Percentiles rank a stretch among this genome's conserved stretches.
phyloP scores from a whole-genome alignment of 2,797 vertebrate genomes.

The Diplodus puntazzo region DNA sequence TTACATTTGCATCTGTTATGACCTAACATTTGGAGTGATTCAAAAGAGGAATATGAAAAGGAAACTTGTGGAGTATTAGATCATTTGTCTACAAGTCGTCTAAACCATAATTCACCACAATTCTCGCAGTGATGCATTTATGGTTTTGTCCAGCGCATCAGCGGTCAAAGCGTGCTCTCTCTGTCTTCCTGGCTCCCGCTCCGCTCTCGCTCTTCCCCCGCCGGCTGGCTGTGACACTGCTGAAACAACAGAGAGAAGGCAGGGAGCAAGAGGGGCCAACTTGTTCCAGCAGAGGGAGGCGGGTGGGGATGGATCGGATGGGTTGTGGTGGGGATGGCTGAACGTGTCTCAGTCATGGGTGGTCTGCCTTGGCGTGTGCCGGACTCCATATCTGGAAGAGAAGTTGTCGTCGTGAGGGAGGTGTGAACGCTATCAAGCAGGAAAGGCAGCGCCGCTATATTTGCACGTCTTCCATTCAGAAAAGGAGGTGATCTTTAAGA shows the following conservation, averaged over 20 bases:
- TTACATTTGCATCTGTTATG: neutral
- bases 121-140: slow-evolving; percentile 9
- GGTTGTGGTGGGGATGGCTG: slow-evolving; percentile 32
- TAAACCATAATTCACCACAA: neutral
- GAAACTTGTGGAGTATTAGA: neutral
- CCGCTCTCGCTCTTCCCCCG: slow-evolving; percentile 12
- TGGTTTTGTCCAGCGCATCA: slow-evolving; percentile 26
- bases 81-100: neutral
- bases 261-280: slow-evolving; percentile 37
- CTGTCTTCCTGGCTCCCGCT: slow-evolving; percentile 18
- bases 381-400: slow-evolving; percentile 77
- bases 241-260: slow-evolving; percentile 56
- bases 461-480: slow-evolving; percentile 33
- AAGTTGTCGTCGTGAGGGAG: slow-evolving; percentile 44
- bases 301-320: slow-evolving; percentile 18
- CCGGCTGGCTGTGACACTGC: slow-evolving; percentile 43
- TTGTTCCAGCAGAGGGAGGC: slow-evolving; percentile 55
- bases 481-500: slow-evolving; percentile 16
- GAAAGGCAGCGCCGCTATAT: slow-evolving; percentile 42
- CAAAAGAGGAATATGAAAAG: neutral
- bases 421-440: slow-evolving; percentile 56
- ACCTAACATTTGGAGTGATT: neutral
- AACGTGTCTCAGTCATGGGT: slow-evolving; percentile 73
- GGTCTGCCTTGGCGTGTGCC: slow-evolving; percentile 68
- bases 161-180: slow-evolving; percentile 18